These are phyloP conservation scores for Heliconius ismenius DNA, from an alignment of 2,888 invertebrate species.

Conservation along the genomic window DNA sequence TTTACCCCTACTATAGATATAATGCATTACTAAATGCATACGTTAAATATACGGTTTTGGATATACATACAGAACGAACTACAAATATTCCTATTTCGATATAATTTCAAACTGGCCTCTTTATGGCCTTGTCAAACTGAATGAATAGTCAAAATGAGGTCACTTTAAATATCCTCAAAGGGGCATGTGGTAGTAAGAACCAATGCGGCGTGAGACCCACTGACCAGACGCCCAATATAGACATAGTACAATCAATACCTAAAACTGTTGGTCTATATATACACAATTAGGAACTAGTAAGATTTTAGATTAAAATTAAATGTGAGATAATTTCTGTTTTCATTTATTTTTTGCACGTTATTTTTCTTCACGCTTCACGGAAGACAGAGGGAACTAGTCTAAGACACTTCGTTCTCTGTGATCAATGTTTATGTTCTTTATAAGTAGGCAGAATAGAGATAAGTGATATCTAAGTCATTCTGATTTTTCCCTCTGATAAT, in stretches of 20 bases:
- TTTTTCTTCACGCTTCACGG: too few species aligned
- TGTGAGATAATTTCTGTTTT: too few species aligned
- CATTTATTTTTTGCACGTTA: too few species aligned
- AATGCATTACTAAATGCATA: too few species aligned
- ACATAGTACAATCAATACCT: conserved; percentile 9
- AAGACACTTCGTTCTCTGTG: too few species aligned
- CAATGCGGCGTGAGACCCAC: conserved; percentile 16
- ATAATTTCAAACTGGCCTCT: not conserved
- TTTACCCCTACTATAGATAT: conserved; percentile 14
- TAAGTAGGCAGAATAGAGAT: too few species aligned
- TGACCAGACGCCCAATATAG: conserved; percentile 15
- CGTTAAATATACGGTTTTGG: too few species aligned
- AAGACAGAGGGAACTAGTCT: too few species aligned
- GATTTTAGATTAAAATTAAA: not conserved
- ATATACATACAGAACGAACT: too few species aligned
- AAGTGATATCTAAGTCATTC: too few species aligned
- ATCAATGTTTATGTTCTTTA: too few species aligned
- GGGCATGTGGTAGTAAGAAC: not conserved
- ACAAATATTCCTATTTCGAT: not conserved
- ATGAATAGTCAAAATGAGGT: conserved; percentile 20
- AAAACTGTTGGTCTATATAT: not conserved
- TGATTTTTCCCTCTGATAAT: too few species aligned
- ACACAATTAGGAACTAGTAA: not conserved
- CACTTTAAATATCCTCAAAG: conserved; percentile 24
- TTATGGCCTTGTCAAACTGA: not conserved